phyloP scores from a whole-genome alignment of 2,888 invertebrate genomes.

The Ceraclea dissimilis region DNA sequence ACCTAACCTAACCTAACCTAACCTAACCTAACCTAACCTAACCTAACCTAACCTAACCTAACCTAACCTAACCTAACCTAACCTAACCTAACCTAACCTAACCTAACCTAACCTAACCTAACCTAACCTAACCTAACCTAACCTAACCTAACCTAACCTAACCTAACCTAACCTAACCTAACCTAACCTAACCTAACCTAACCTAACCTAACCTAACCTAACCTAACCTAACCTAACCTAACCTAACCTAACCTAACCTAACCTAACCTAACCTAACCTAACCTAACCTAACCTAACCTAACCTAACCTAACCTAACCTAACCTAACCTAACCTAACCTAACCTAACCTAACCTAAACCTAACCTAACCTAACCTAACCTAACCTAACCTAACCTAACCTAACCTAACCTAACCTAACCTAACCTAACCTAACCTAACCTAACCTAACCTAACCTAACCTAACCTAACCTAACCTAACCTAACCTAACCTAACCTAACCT shows the following conservation, averaged over 20 bases:
- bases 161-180: conserved; percentile 26
- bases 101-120: conserved; percentile 28
- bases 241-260: conserved; percentile 23
- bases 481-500: conserved; percentile 25
- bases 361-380: conserved; percentile 26
- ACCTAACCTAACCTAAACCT: conserved; percentile 26
- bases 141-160: conserved; percentile 27
- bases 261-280: conserved; percentile 26
- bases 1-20: conserved; percentile 28
- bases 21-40: conserved; percentile 27
- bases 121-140: conserved; percentile 26
- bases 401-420: conserved; percentile 27
- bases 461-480: conserved; percentile 25
- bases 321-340: conserved; percentile 26
- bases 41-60: conserved; percentile 25
- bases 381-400: conserved; percentile 27
- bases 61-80: conserved; percentile 28
- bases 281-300: conserved; percentile 26
- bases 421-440: conserved; percentile 26
- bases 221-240: conserved; percentile 15
- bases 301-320: conserved; percentile 26
- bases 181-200: conserved; percentile 22
- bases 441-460: conserved; percentile 26
- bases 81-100: conserved; percentile 29
- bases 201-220: conserved; percentile 22